Percentiles rank a stretch among this genome's conserved stretches.
Conservation (phyloP, 2,113 vertebrate species). For the Chunga burmeisteri region DNA sequence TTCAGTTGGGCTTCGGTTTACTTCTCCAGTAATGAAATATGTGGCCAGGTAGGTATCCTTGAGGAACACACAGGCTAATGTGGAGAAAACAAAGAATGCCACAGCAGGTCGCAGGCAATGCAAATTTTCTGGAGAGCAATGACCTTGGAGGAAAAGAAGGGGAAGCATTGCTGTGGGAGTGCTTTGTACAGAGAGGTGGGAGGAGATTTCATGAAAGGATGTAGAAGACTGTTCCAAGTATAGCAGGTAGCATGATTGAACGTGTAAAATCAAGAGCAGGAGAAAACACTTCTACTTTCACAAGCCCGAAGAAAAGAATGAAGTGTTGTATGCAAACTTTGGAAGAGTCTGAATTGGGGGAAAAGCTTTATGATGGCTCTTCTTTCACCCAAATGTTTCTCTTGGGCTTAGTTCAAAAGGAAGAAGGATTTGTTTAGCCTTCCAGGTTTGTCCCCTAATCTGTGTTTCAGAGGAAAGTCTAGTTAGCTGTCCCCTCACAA, state of each 20-base stretch:
- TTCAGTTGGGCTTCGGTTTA: not conserved
- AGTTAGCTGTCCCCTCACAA: not conserved
- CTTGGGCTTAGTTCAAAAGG: constrained; percentile 18
- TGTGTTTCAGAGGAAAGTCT: not conserved
- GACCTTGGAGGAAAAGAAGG: constrained; percentile 10
- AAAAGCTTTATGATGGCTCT: constrained; percentile 16
- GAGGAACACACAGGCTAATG: not conserved
- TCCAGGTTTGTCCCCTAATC: not conserved
- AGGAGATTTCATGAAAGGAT: constrained; percentile 8
- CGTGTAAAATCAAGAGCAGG: constrained; percentile 1
- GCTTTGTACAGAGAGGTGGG: not conserved
- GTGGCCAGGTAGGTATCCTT: not conserved
- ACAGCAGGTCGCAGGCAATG: not conserved
- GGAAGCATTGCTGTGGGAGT: not conserved
- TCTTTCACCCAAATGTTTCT: constrained; percentile 44
- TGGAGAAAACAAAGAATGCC: not conserved
- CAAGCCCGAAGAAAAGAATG: not conserved
- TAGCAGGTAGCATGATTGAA: constrained; percentile 42
- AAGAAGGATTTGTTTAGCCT: not conserved
- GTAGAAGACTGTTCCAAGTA: constrained; percentile 20
- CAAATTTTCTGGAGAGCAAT: not conserved
- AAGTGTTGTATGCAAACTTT: constrained; percentile 1
- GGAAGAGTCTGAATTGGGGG: not conserved
- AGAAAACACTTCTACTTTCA: constrained; percentile 54
- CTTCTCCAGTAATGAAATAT: not conserved